These are phyloP conservation scores for Apodemia mormo DNA, from an alignment of 2,888 invertebrate species.

Conservation along the genomic window DNA sequence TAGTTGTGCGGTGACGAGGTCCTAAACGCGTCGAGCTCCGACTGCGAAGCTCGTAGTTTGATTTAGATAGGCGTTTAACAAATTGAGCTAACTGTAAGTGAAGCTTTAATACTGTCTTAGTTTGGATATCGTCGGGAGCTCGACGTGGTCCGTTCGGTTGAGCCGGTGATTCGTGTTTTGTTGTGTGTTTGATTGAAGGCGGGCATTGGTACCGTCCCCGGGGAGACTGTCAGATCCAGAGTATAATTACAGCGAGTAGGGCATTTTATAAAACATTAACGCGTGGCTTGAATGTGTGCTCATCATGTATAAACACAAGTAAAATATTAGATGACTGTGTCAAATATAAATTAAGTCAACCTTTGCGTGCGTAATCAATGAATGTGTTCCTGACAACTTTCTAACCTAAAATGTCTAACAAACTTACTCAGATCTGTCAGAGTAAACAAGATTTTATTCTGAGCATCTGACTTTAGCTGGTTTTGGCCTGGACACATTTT, in stretches of 20 bases:
- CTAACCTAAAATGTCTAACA: too few species aligned
- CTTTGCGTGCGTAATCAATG: too few species aligned
- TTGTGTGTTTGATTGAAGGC: conserved; percentile 43
- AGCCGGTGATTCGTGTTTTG: conserved; percentile 22
- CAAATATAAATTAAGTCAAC: too few species aligned
- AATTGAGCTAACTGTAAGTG: conserved; percentile 71
- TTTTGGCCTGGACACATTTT: too few species aligned
- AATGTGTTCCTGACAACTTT: too few species aligned
- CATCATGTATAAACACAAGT: background rate
- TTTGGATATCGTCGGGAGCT: conserved; percentile 53
- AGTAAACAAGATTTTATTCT: too few species aligned
- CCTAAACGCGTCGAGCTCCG: conserved; percentile 49
- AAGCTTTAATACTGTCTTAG: conserved; percentile 71
- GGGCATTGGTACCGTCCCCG: conserved; percentile 71
- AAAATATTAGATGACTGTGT: too few species aligned
- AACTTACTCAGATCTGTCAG: too few species aligned
- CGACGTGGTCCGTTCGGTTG: conserved; percentile 45
- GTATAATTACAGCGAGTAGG: background rate
- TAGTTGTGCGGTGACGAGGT: conserved; percentile 51
- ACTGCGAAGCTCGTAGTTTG: conserved; percentile 58
- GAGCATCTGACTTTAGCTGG: too few species aligned
- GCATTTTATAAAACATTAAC: background rate
- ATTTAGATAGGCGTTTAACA: conserved; percentile 80
- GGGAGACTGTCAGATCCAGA: conserved; percentile 47
- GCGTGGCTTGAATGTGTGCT: too few species aligned